These are phyloP conservation scores for Tympanuchus pallidicinctus DNA, from an alignment of 2,113 vertebrate genomes.

Conservation along the genomic window DNA sequence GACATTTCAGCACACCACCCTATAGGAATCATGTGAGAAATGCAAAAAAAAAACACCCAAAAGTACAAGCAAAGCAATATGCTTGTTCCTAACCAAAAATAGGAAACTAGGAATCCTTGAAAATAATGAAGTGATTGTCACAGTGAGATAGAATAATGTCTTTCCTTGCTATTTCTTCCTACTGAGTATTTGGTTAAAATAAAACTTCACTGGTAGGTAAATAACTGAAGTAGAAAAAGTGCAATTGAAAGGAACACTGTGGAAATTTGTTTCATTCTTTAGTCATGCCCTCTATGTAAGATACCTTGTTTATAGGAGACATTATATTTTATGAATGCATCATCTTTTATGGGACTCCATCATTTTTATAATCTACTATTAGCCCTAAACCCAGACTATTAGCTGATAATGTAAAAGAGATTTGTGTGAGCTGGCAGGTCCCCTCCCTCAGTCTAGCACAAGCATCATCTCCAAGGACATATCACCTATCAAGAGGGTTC, in stretches of 20 bases:
- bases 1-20: not conserved
- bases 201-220: not conserved
- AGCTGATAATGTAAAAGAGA: not conserved
- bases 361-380: slow-evolving; percentile 6
- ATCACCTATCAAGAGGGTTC: not conserved
- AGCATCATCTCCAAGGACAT: not conserved
- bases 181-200: not conserved
- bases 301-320: not conserved
- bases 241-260: not conserved
- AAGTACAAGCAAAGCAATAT: not conserved
- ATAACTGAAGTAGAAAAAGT: not conserved
- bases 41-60: not conserved
- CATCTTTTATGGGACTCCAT: not conserved
- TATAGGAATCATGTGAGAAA: not conserved
- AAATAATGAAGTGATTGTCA: not conserved
- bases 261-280: not conserved
- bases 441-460: not conserved
- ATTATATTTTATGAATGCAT: not conserved
- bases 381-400: not conserved
- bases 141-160: not conserved
- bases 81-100: not conserved
- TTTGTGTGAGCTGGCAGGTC: not conserved
- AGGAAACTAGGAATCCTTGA: not conserved
- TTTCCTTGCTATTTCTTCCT: not conserved
- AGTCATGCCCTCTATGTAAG: not conserved